Base-by-base conservation (phyloP, 2,888 invertebrate genomes). In the Lomographa bimaculata region DNA sequence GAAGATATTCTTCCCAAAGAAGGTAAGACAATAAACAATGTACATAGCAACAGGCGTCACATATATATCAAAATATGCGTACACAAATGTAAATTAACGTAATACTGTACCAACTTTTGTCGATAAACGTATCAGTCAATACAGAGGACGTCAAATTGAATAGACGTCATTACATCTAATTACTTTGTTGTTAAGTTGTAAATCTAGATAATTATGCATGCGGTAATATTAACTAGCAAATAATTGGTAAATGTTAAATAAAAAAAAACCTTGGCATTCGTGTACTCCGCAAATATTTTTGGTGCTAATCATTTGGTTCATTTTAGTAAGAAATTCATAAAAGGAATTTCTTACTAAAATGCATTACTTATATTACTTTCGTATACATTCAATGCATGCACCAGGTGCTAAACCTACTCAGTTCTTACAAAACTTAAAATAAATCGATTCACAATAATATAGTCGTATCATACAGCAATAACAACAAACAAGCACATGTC, bases 1-100 rank as follows among this genome's bases (percentile, higher is more conserved):
- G 51, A 89, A 87, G 77, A 85, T 86, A 49, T 84, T 87, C 73
- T 87, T 83, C 61, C 87, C 86, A 57, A 86, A 89, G 82, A 87
- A 89, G 89, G 89, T 86, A 76, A 82, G 9, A 6, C 6, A 12
- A 10, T 18, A 3, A 7, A 17, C n/a, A 24, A 25, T 1, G 23
- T 16, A 28, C 42, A 18, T 49, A 48, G 40, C 45, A 48, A 49
- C 42, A 50, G 48, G 21, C 18, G 5, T 12, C 16, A 24, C 12
- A 12, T 7, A 14, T 3, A 20, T 16, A 19, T 14, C 18, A 24
- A 19, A 46, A 39, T 37, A 35, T 45, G 39, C 35, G 38, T 49
- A 36, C 30, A 44, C 33, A 30, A 14, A 20, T 18, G 8, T 27
- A 38, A 18, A 16, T 10, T 32, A 32, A 26, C 16, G 32, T 32